Evolutionary conservation across 1,140 invertebrate species (phyloP), one percentile per base, ranked within the genome.

Genomic region (Zeugodacus cucurbitae): DNA sequence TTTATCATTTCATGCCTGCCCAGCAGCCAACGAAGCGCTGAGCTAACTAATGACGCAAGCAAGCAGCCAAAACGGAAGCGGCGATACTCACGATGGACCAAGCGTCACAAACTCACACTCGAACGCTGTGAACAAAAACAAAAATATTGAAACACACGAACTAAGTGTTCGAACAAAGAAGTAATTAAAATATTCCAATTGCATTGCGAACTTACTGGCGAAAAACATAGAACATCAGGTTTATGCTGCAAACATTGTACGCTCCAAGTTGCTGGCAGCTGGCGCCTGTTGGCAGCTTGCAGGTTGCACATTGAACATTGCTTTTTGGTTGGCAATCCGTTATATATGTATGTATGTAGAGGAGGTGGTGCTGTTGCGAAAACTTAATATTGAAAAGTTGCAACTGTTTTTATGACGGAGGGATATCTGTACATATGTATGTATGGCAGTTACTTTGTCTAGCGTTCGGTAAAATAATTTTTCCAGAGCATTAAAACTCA

Each of bases 171-270:
- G 74, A 82, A 82, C 74, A 82, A 82, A 82, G n/a, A 82, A 54
- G 74, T 82, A 82, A 82, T 82, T 82, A 82, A 82, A 82, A 82
- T 54, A 82, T 82, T 82, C 74, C 74, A 82, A 82, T 82, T 82
- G 74, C 74, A 41, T 48, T 82, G n/a, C n/a, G 41, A 82, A 82
- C 74, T 82, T 54, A 82, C 34, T n/a, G n/a, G n/a, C n/a, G 41
- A 82, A 54, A 74, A 32, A 32, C 64, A 44, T 82, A 48, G 74
- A 82, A 82, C 74, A 48, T 34, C 74, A 82, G 74, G 37, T 82
- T 54, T 82, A 41, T 26, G 74, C 34, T 48, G 22, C 74, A 44
- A 82, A 82, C 74, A 48, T 82, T 82, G 74, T 48, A 41, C 17
- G 67, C n/a, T 74, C 34, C 67, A 74, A 74, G 67, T 74, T 74